phyloP scores from a whole-genome alignment of 2,888 invertebrate genomes.

The Acleris cristana region DNA sequence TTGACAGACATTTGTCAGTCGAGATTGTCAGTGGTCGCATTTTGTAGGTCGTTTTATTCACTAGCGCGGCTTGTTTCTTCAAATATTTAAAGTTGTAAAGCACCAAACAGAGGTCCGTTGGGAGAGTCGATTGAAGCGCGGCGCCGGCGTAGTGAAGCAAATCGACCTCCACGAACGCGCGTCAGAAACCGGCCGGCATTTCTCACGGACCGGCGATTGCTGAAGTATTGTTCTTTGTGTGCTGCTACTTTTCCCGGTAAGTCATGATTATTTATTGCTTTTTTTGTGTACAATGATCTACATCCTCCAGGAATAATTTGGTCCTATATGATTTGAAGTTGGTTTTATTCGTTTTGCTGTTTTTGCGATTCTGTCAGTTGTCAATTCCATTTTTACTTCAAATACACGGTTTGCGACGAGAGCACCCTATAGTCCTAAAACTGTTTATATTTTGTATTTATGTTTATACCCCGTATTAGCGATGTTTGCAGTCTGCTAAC shows the following conservation, averaged over 20 bases:
- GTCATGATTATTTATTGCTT: conserved; percentile 45
- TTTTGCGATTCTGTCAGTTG: background rate
- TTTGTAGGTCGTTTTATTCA: conserved; percentile 59
- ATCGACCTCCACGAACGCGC: conserved; percentile 68
- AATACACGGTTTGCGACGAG: background rate
- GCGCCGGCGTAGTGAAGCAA: conserved; percentile 75
- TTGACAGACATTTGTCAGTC: conserved; percentile 57
- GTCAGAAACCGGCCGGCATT: conserved; percentile 76
- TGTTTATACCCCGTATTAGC: conserved; percentile 10
- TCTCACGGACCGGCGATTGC: conserved; percentile 70
- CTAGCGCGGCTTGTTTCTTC: conserved; percentile 50
- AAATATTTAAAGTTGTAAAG: conserved; percentile 57
- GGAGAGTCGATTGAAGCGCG: conserved; percentile 67
- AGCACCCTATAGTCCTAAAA: background rate
- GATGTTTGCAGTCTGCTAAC: conserved; percentile 23
- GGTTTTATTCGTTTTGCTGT: background rate
- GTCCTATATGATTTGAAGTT: background rate
- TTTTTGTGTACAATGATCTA: conserved; percentile 6
- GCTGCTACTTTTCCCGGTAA: conserved; percentile 58
- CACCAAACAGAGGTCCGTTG: conserved; percentile 66
- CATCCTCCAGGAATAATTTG: background rate
- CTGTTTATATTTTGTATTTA: background rate
- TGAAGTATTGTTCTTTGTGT: conserved; percentile 57
- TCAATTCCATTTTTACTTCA: background rate
- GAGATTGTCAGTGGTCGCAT: conserved; percentile 50